Percentiles rank a stretch among this genome's conserved stretches.
Evolutionary conservation across 2,113 vertebrate species (phyloP).

Genomic region (Anarrhichthys ocellatus): DNA sequence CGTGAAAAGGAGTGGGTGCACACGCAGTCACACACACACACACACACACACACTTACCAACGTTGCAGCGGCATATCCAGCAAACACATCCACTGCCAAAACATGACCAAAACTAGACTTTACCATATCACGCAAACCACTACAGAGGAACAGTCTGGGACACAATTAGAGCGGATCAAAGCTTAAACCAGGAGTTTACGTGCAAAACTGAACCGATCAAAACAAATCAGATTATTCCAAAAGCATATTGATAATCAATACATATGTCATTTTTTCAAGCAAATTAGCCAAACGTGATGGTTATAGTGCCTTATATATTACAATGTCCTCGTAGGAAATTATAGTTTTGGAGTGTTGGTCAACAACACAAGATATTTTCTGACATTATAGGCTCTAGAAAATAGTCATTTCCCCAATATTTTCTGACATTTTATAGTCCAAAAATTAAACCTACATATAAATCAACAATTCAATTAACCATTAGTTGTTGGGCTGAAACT

Average conservation of each 20-base stretch:
- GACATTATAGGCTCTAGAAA: background rate
- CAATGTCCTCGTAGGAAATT: background rate
- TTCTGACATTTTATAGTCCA: background rate
- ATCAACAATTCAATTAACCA: background rate
- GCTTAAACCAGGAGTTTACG: background rate
- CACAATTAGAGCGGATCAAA: background rate
- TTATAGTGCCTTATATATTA: background rate
- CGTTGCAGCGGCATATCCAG: slow-evolving; percentile 51
- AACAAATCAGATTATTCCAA: background rate
- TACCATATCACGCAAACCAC: slow-evolving; percentile 28
- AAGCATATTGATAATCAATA: background rate
- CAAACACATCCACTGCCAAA: slow-evolving; percentile 66
- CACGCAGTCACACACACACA: background rate
- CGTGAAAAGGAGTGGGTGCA: slow-evolving; percentile 47
- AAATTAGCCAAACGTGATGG: background rate
- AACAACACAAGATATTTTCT: background rate
- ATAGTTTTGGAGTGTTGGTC: background rate
- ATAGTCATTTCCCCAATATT: background rate
- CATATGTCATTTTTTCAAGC: accelerated
- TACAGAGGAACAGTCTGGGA: slow-evolving; percentile 1
- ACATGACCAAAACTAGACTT: slow-evolving; percentile 42
- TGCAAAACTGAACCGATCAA: background rate
- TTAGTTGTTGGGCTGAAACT: background rate
- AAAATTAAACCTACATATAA: background rate
- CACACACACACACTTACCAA: slow-evolving; percentile 14